Base-by-base conservation (phyloP, 2,888 invertebrate species). In the Listrodromus nycthemerus region DNA sequence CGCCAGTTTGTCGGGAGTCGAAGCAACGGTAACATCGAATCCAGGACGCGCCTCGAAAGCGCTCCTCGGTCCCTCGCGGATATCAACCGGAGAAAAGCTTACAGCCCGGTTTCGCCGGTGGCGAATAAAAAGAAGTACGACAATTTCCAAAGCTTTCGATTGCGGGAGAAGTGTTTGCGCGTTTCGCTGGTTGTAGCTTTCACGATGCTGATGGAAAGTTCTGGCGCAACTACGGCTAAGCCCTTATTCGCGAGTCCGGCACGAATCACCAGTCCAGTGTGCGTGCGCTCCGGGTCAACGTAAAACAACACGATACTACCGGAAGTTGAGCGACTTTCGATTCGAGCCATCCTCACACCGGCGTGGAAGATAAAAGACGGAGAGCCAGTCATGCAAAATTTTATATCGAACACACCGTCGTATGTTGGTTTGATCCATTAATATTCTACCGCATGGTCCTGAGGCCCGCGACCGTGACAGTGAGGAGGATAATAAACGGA, bases 1-100 rank as follows among this genome's bases (percentile, higher is more conserved):
- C 91, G 91, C 91, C 92, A 93, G 93, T 93, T 90, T 90, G 92
- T 92, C 93, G 93, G 91, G 91, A 91, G 90, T 91, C 89, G 91
- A 90, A 91, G 91, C 89, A 88, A 90, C 90, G 91, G 87, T 87
- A 90, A 91, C 90, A 89, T 91, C 86, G 87, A 85, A 84, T 87
- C 83, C 84, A 82, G 82, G 87, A 85, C 86, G 86, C 85, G 88
- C 88, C 83, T 85, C 74, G 79, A 65, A 66, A 66, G 66, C 82
- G 78, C 75, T 66, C 27, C 27, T 82, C 50, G 21, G 69, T 81
- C 80, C 58, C 70, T 73, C 80, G 77, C 71, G 70, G 48, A 37
- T 55, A 45, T 69, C 27, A 48, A 48, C 67, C 33, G 30, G 27
- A 30, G 6, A 30, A 61, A 65, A 81, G 41, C 65, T 63, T 70